Evolutionary conservation across 2,797 vertebrate genomes (phyloP).

Genomic region (Falco novaeseelandiae): DNA sequence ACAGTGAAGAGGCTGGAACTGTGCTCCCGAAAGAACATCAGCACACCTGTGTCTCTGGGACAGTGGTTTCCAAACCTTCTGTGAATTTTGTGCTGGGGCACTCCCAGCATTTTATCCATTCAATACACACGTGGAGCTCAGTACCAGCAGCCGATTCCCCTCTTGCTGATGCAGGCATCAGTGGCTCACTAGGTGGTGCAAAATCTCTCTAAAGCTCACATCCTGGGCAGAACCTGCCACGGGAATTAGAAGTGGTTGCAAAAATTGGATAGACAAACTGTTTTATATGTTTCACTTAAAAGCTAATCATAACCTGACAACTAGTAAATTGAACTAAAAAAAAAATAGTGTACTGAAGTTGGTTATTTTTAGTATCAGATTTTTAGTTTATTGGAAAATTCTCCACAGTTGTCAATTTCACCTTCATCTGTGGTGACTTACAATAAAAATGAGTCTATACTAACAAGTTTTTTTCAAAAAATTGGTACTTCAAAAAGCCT

Average conservation of each 20-base stretch:
- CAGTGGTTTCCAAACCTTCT: background rate
- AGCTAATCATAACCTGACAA: background rate
- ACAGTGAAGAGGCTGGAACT: background rate
- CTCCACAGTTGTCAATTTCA: background rate
- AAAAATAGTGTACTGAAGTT: background rate
- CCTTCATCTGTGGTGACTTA: background rate
- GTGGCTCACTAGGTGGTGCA: background rate
- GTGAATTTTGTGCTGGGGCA: background rate
- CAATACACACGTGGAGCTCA: background rate
- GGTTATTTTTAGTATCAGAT: background rate
- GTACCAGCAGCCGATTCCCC: background rate
- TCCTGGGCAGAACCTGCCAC: background rate
- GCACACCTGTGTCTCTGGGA: background rate
- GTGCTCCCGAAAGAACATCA: background rate
- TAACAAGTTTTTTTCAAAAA: background rate
- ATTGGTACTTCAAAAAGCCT: background rate
- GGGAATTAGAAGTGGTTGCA: background rate
- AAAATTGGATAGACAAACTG: background rate
- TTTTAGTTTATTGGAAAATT: background rate
- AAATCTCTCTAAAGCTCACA: background rate
- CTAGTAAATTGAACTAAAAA: background rate
- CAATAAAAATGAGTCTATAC: rapidly evolving
- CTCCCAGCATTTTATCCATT: background rate
- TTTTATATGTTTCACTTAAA: background rate
- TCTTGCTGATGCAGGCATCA: background rate